phyloP scores from a whole-genome alignment of 30 jellyfish, hydroid and myxozoan species.

The Hydractinia echinata region DNA sequence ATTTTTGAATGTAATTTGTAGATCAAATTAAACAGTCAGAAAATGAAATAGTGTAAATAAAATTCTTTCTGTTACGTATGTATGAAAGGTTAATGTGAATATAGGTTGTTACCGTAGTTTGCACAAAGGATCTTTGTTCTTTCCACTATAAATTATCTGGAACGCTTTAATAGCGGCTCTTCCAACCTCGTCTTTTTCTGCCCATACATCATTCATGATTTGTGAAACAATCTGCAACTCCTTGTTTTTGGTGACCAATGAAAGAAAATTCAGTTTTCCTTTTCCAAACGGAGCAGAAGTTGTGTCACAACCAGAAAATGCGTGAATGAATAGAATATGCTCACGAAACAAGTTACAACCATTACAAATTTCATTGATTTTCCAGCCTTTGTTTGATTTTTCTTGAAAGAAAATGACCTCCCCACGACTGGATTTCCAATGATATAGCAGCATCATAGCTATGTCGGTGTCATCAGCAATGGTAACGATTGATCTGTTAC shows the following conservation, averaged over 20 bases:
- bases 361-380: conserved; percentile 27
- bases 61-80: too few relatives aligned
- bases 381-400: conserved; percentile 32
- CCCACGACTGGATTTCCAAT: conserved; percentile 35
- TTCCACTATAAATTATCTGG: conserved; percentile 33
- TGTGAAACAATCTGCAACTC: conserved; percentile 30
- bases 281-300: conserved; percentile 48
- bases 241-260: conserved; percentile 22
- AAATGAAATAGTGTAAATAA: too few relatives aligned
- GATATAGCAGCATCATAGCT: not conserved
- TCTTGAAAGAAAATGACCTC: conserved; percentile 20
- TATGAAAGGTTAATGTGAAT: too few relatives aligned
- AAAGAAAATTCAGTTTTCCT: conserved; percentile 30
- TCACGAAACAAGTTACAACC: conserved; percentile 28
- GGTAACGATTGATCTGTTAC: not conserved
- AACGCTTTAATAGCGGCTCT: conserved; percentile 41
- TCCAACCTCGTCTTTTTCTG: conserved; percentile 38
- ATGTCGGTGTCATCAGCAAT: conserved; percentile 10
- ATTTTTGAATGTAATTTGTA: too few relatives aligned
- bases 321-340: conserved; percentile 42
- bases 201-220: conserved; percentile 43
- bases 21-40: too few relatives aligned
- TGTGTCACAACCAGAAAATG: conserved; percentile 55
- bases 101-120: too few relatives aligned
- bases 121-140: conserved; percentile 16